Evolutionary conservation across 2,888 invertebrate genomes (phyloP).

Genomic region (Drosophila putrida): DNA sequence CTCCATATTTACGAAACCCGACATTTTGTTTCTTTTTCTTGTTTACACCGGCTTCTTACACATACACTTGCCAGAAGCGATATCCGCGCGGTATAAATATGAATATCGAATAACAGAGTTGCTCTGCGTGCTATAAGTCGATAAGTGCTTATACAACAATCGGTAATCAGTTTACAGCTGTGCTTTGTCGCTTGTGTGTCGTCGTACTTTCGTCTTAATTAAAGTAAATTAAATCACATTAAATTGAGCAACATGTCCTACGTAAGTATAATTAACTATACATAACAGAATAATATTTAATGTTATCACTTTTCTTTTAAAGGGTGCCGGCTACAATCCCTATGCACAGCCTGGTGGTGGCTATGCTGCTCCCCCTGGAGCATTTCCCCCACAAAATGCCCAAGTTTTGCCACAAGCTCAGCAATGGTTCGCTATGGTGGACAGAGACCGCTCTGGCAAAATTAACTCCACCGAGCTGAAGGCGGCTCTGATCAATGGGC

Average conservation of each 20-base stretch:
- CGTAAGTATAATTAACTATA: constrained; percentile 59
- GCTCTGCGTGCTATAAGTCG: constrained; percentile 27
- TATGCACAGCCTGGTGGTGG: constrained; percentile 70
- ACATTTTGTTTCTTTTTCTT: constrained; percentile 82
- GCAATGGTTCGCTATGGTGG: constrained; percentile 94
- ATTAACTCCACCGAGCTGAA: constrained; percentile 92
- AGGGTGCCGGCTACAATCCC: constrained; percentile 80
- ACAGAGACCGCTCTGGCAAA: constrained; percentile 93
- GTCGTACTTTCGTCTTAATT: constrained; percentile 26
- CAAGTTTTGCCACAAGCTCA: constrained; percentile 90
- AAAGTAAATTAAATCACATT: constrained; percentile 33
- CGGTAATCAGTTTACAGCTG: constrained; percentile 29
- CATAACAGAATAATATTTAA: neutral
- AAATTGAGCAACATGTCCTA: constrained; percentile 72
- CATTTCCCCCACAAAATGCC: constrained; percentile 85
- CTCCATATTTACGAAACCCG: constrained; percentile 86
- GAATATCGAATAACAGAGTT: constrained; percentile 18
- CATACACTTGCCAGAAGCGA: constrained; percentile 15
- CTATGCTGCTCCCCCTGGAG: constrained; percentile 83
- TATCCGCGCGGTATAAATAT: constrained; percentile 1
- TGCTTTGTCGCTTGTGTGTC: constrained; percentile 20
- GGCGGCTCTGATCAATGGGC: constrained; percentile 93
- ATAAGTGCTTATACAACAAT: constrained; percentile 11
- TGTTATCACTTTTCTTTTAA: neutral
- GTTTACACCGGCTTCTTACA: constrained; percentile 45